Conservation (phyloP, 1,140 invertebrate species). For the Heterodera carotae region DNA sequence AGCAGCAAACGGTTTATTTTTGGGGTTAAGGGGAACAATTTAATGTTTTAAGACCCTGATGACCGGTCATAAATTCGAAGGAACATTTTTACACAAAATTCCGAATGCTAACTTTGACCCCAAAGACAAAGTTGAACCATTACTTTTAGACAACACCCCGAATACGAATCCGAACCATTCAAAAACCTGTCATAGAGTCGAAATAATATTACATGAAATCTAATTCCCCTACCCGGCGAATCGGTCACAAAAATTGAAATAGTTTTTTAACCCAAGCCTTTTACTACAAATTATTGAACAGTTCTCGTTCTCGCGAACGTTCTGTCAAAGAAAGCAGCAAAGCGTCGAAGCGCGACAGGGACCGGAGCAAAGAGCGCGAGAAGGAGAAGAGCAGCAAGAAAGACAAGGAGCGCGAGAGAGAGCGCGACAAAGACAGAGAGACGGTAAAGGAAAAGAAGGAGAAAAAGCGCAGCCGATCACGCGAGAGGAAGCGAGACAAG, state of each 20-base stretch:
- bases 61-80: no score
- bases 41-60: no score
- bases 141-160: no score
- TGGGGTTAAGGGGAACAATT: no score
- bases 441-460: slow-evolving; percentile 26
- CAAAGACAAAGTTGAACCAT: no score
- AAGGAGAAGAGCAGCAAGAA: slow-evolving; percentile 15
- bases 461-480: slow-evolving; percentile 11
- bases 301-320: slow-evolving; percentile 24
- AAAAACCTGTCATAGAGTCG: no score
- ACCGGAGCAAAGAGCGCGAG: neutral
- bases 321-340: slow-evolving; percentile 16
- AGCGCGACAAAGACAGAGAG: slow-evolving; percentile 14
- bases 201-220: no score
- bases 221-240: no score
- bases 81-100: no score
- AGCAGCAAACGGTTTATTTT: neutral
- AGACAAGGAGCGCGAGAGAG: slow-evolving; percentile 12
- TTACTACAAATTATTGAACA: neutral
- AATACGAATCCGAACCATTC: no score
- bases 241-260: neutral
- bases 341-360: slow-evolving; percentile 18
- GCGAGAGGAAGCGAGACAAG: slow-evolving; percentile 22
- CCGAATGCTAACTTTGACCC: no score
- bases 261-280: neutral